Percentiles rank a stretch among this genome's conserved stretches.
Evolutionary conservation across 2,888 invertebrate species (phyloP).

Genomic region (Catotricha subobsoleta): DNA sequence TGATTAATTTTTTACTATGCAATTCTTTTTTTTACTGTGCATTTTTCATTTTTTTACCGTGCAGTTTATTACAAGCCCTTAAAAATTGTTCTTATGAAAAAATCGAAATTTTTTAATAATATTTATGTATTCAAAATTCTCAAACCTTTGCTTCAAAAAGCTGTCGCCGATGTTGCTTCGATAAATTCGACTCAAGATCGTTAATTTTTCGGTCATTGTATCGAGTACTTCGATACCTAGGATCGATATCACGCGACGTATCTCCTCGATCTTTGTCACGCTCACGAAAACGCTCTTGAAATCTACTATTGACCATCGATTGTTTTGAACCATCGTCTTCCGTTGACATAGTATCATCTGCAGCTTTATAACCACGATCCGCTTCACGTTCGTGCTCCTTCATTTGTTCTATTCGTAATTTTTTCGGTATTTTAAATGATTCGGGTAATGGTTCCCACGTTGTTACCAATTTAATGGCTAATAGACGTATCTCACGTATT

Average conservation of each 20-base stretch:
- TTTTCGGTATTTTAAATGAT: slow-evolving; percentile 81
- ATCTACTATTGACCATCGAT: neutral
- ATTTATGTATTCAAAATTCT: too few species aligned
- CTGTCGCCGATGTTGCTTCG: slow-evolving; percentile 25
- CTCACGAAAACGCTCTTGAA: neutral
- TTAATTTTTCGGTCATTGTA: slow-evolving; percentile 3
- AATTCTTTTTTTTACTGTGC: too few species aligned
- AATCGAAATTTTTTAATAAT: too few species aligned
- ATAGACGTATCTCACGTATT: slow-evolving; percentile 3
- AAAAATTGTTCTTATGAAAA: too few species aligned
- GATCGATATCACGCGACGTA: slow-evolving; percentile 4
- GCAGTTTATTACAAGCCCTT: too few species aligned
- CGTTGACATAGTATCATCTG: neutral
- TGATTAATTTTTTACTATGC: neutral
- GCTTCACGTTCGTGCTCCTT: slow-evolving; percentile 89
- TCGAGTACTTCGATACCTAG: neutral
- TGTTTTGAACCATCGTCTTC: neutral
- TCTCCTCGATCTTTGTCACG: too few species aligned
- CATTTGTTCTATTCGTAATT: slow-evolving; percentile 84
- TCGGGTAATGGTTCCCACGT: slow-evolving; percentile 27
- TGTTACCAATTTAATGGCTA: slow-evolving; percentile 15
- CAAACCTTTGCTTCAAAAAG: slow-evolving; percentile 27
- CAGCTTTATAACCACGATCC: slow-evolving; percentile 35
- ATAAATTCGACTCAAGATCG: slow-evolving; percentile 14
- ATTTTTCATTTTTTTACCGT: too few species aligned